Conservation (phyloP, 2,797 vertebrate species). For the Numenius phaeopus region DNA sequence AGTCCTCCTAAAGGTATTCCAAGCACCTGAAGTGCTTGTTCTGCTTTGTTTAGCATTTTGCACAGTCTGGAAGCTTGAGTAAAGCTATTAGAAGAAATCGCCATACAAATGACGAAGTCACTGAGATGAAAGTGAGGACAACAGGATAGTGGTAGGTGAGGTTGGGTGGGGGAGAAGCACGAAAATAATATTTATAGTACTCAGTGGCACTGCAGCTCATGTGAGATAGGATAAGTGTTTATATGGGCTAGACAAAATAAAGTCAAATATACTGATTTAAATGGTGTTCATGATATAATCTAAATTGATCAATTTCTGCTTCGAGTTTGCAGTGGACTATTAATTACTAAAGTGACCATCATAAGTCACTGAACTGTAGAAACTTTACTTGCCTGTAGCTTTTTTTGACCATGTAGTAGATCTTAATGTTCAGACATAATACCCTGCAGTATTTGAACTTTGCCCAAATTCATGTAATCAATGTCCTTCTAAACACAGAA, state of each 20-base stretch:
- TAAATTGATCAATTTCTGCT: background rate
- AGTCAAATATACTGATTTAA: background rate
- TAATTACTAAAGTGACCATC: background rate
- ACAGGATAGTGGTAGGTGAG: background rate
- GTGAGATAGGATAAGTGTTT: background rate
- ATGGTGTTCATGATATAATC: background rate
- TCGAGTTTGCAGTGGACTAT: background rate
- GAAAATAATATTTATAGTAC: background rate
- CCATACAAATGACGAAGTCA: background rate
- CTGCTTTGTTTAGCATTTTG: background rate
- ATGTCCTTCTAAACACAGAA: background rate
- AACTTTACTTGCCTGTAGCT: background rate
- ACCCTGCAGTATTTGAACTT: background rate
- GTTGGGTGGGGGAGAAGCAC: background rate
- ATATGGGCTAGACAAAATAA: background rate
- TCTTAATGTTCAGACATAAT: background rate
- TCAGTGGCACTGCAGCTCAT: background rate
- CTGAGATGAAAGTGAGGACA: background rate
- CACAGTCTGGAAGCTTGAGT: background rate
- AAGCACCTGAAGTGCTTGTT: background rate
- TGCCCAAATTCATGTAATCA: background rate
- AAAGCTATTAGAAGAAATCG: background rate
- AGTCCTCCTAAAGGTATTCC: background rate
- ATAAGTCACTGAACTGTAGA: background rate
- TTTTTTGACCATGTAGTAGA: background rate